phyloP scores from a whole-genome alignment of 2,797 vertebrate species.

The Arnoldichthys spilopterus region DNA sequence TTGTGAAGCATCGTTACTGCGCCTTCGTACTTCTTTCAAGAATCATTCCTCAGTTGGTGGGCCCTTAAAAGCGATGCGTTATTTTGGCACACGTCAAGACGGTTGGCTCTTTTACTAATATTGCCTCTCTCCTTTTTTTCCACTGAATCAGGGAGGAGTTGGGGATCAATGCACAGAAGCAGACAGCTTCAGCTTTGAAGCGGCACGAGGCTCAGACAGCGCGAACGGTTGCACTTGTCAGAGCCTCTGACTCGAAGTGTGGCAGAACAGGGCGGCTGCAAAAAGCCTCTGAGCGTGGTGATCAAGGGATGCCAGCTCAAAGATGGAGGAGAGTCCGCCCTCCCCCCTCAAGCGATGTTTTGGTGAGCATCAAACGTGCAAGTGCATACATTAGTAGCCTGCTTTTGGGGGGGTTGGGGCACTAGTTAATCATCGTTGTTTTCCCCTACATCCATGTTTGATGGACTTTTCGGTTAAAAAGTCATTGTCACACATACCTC shows the following conservation, averaged over 20 bases:
- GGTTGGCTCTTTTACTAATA: slow-evolving; percentile 45
- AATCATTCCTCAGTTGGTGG: slow-evolving; percentile 20
- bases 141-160: slow-evolving; percentile 18
- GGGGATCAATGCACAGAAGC: slow-evolving; percentile 50
- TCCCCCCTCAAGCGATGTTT: slow-evolving; percentile 6
- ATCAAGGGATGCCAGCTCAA: slow-evolving; percentile 42
- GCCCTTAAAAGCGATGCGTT: slow-evolving; percentile 17
- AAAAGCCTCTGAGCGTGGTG: slow-evolving; percentile 17
- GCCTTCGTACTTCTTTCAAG: slow-evolving; percentile 41
- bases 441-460: no score
- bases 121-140: slow-evolving; percentile 41
- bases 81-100: slow-evolving; percentile 35
- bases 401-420: not conserved
- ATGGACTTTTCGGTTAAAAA: not conserved
- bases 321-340: slow-evolving; percentile 18
- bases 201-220: not conserved
- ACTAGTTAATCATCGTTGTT: not conserved
- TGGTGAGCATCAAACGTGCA: not conserved
- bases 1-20: slow-evolving; percentile 29
- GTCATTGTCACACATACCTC: not conserved
- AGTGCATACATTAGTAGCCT: slow-evolving; percentile 8
- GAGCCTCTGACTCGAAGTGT: slow-evolving; percentile 31
- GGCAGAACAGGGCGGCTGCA: slow-evolving; percentile 13
- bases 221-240: slow-evolving; percentile 32
- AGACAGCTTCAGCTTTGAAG: slow-evolving; percentile 51